Evolutionary conservation across 2,797 vertebrate genomes (phyloP), one percentile per base, ranked within the genome.

Genomic region (Furcifer pardalis): DNA sequence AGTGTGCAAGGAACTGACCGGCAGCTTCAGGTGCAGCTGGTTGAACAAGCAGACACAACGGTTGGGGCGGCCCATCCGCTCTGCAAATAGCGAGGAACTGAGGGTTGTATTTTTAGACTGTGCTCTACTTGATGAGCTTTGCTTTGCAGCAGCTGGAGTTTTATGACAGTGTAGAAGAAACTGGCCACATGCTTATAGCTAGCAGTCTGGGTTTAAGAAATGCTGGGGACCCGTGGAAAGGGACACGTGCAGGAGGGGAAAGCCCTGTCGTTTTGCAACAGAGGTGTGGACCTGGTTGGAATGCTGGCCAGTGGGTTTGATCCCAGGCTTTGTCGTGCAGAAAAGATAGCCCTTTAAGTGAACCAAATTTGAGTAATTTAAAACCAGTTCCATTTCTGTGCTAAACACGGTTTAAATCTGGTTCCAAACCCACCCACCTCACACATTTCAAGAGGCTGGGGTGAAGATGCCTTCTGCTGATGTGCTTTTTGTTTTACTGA

Each of bases 21-120:
- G 94, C 92, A 92, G 92, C 90, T 94, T 94, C 92, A 93, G 90
- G 91, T 78, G 86, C 91, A 85, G 78, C 32, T 88, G 89, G 90
- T 84, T 44, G 90, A 90, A 84, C 82, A 90, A 87, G 78, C n/a
- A 49, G 65, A 65, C 79, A 23, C 87, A 88, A 87, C 79, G 79
- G 85, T 68, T 2, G 9, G 88, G 78, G 89, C 86, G 78, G 89
- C 86, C 75, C 83, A 80, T 86, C 86, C 9, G 27, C 1, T 69
- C 69, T 87, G 84, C 3, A 7, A 37, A 71, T 82, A 90, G 77
- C 81, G 44, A 88, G 86, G 85, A 46, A 65, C 82, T n/a, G n/a
- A 86, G 42, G 30, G 37, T 32, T 1, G 13, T 80, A 81, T 49
- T 84, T 78, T 87, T 65, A n/a, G 89, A 78, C 6, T 69, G 5